These are phyloP conservation scores for Fragum fragum DNA, from an alignment of 2,888 invertebrate genomes.

Conservation along the genomic window DNA sequence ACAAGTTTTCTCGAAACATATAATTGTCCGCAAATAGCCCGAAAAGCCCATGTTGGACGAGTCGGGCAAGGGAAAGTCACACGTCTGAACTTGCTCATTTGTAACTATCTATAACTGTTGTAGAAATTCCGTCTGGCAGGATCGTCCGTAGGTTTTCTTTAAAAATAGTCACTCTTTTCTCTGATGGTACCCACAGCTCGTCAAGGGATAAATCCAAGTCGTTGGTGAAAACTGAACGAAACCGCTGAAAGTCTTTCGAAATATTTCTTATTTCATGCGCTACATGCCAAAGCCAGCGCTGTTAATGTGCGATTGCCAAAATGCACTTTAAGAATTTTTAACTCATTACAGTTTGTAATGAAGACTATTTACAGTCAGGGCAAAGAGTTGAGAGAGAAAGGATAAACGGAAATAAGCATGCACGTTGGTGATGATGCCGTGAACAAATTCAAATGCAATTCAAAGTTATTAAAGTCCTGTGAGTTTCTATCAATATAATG, in stretches of 20 bases:
- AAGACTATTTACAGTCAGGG: not conserved
- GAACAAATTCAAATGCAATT: not conserved
- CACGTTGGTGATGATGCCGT: not conserved
- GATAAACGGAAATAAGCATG: not conserved
- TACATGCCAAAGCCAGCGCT: not conserved
- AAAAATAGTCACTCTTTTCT: too few relatives aligned
- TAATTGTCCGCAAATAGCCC: too few relatives aligned
- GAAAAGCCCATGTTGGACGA: too few relatives aligned
- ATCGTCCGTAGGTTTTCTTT: too few relatives aligned
- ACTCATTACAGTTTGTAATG: not conserved
- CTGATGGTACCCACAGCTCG: not conserved
- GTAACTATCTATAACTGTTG: too few relatives aligned
- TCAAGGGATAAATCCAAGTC: conserved; percentile 24
- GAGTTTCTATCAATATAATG: not conserved
- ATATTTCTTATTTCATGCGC: not conserved
- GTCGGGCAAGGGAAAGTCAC: too few relatives aligned
- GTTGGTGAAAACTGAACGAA: conserved; percentile 14
- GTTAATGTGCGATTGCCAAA: not conserved
- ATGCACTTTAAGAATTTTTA: not conserved
- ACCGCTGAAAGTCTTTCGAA: conserved; percentile 1
- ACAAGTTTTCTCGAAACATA: too few relatives aligned
- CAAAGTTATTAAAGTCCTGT: not conserved
- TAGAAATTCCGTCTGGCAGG: too few relatives aligned
- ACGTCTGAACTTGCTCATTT: too few relatives aligned
- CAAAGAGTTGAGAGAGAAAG: not conserved